Base-by-base conservation (phyloP, 2,113 vertebrate genomes). In the Amphilophus citrinellus region DNA sequence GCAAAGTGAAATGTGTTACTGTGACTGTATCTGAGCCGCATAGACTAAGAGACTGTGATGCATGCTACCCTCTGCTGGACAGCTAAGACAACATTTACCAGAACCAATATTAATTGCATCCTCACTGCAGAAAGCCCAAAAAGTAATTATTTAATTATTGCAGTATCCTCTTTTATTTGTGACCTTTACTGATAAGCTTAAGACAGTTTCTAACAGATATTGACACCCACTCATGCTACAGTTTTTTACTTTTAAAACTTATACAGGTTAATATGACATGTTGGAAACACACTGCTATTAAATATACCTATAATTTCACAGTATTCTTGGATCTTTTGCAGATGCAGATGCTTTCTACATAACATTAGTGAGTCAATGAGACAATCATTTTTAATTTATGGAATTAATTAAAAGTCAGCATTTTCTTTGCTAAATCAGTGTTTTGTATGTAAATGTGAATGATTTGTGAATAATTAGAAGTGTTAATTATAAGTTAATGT, bases 41-140 rank as follows among this genome's bases (percentile, higher is more conserved):
- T 50, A n/a, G 37, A 42, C 18, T 18, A 10, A 30, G 47, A 59
- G 56, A 44, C 22, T 13, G n/a, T 59, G 71, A 83, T 60, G 17
- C 61, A 83, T 82, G 88, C 44, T 80, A 66, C 93, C 93, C 91
- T 86, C 93, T 94, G 89, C 73, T 91, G 94, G 93, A 91, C 63
- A 76, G 71, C 2, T 37, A 18, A 5, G 18, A 42, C 44, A 71
- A 85, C 87, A 82, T 50, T 84, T 50, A 9, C 32, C n/a, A 68
- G 32, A 35, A 35, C 13, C 32, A 10, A 13, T 42, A 56, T 57
- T 1, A 58, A 32, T 5, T 15, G 20, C 3, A 30, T 11, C 5
- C 18, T 68, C 15, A 5, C 6, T 35, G 39, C 63, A 75, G 22
- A 3, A 76, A 57, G 9, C 24, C 65, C 35, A 59, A 7, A 59